These are phyloP conservation scores for Thymelicus lineola DNA, from an alignment of 2,888 invertebrate species.

Conservation along the genomic window DNA sequence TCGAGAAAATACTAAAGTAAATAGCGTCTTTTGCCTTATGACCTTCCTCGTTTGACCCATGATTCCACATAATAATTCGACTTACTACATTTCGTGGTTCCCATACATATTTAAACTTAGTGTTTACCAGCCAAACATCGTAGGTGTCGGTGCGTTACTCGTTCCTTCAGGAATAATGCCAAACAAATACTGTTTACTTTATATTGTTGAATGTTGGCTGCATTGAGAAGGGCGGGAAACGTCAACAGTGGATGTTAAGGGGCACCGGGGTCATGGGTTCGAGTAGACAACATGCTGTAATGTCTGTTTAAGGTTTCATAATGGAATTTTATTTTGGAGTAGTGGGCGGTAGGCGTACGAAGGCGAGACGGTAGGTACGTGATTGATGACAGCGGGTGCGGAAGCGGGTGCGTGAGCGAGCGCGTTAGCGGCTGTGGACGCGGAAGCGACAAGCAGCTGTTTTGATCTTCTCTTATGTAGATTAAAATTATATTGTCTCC, in stretches of 20 bases:
- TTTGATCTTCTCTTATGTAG: too few species aligned
- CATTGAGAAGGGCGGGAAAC: conserved; percentile 25
- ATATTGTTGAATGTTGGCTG: conserved; percentile 36
- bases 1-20: too few species aligned
- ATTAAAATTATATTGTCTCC: too few species aligned
- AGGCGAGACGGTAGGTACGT: background rate
- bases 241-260: conserved; percentile 19
- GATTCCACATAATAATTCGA: background rate
- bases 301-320: background rate
- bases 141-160: conserved; percentile 72
- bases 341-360: background rate
- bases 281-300: background rate
- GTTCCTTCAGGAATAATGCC: conserved; percentile 57
- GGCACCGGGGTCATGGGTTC: conserved; percentile 6
- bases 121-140: conserved; percentile 67
- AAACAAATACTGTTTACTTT: conserved; percentile 56
- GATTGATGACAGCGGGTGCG: background rate
- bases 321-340: background rate
- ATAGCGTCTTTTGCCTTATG: too few species aligned
- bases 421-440: too few species aligned
- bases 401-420: too few species aligned
- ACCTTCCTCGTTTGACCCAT: background rate
- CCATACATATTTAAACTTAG: conserved; percentile 33
- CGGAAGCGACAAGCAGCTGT: too few species aligned
- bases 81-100: conserved; percentile 8